A percentile compares a stretch with the other conserved stretches of the same genome.
These are phyloP conservation scores for Pararge aegeria DNA, from an alignment of 1,140 invertebrate species.

Conservation along the genomic window DNA sequence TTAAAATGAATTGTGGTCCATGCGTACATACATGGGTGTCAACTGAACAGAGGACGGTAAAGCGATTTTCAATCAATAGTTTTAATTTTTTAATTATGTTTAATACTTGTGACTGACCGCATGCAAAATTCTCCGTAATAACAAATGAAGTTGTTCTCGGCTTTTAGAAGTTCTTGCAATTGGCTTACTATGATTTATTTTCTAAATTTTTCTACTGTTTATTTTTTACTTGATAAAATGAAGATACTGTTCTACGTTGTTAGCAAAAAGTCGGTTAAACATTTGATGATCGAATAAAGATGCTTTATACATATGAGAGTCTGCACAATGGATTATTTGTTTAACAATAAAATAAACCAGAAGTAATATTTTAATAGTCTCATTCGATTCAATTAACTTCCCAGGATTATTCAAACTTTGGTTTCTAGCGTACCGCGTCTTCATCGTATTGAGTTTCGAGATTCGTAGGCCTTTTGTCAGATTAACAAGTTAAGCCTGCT, in stretches of 20 bases:
- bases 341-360: too few relatives aligned
- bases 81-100: conserved; percentile 51
- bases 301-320: too few relatives aligned
- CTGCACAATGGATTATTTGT: too few relatives aligned
- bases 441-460: too few relatives aligned
- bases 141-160: conserved; percentile 52
- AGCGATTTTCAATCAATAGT: conserved; percentile 62
- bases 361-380: too few relatives aligned
- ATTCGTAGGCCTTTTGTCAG: too few relatives aligned
- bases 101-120: conserved; percentile 75
- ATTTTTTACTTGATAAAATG: conserved; percentile 24
- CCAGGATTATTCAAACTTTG: too few relatives aligned
- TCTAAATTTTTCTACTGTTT: conserved; percentile 49
- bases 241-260: not conserved
- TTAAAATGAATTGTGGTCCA: conserved; percentile 39
- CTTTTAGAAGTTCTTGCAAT: conserved; percentile 69
- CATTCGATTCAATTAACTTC: too few relatives aligned
- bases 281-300: not conserved
- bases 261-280: not conserved
- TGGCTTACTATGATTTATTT: conserved; percentile 63
- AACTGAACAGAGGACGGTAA: conserved; percentile 76
- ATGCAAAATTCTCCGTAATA: conserved; percentile 63
- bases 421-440: too few relatives aligned
- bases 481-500: too few relatives aligned
- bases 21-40: conserved; percentile 64